Evolutionary conservation across 2,888 invertebrate species (phyloP).

Genomic region (Agrotis ipsilon): DNA sequence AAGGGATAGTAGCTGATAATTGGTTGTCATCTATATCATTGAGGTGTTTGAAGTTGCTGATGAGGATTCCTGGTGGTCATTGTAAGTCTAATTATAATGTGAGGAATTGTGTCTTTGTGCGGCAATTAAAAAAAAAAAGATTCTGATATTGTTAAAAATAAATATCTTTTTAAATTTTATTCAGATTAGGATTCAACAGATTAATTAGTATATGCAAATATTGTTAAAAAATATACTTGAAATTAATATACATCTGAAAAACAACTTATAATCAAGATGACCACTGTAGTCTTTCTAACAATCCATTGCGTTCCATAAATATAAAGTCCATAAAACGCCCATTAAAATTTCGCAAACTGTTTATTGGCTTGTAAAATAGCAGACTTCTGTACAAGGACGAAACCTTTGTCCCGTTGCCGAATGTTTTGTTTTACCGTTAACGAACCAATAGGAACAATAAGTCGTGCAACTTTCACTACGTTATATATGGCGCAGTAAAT

Average conservation of each 20-base stretch:
- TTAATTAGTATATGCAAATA: background rate
- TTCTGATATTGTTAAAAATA: constrained; percentile 16
- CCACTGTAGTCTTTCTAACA: constrained; percentile 44
- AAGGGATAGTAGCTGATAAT: constrained; percentile 19
- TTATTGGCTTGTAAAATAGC: constrained; percentile 80
- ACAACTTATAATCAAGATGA: constrained; percentile 19
- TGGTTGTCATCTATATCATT: constrained; percentile 15
- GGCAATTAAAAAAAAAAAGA: too few relatives aligned
- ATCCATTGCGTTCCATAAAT: constrained; percentile 65
- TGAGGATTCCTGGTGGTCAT: constrained; percentile 1
- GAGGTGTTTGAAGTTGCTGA: constrained; percentile 12
- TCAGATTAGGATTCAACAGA: constrained; percentile 20
- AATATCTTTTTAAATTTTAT: constrained; percentile 19
- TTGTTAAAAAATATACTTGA: constrained; percentile 12
- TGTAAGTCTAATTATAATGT: constrained; percentile 2
- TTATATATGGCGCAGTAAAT: constrained; percentile 89
- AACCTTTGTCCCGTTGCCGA: constrained; percentile 74
- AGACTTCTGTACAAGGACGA: constrained; percentile 83
- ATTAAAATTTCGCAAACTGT: constrained; percentile 84
- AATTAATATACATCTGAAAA: constrained; percentile 21
- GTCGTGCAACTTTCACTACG: constrained; percentile 86
- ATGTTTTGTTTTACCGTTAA: constrained; percentile 85
- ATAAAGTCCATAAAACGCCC: constrained; percentile 69
- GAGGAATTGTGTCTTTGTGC: background rate
- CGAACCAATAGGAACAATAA: constrained; percentile 78